Percentiles rank a stretch among this genome's conserved stretches.
These are phyloP conservation scores for Porites cylindrica DNA, from an alignment of 92 coral and sea anemone species.

Conservation along the genomic window DNA sequence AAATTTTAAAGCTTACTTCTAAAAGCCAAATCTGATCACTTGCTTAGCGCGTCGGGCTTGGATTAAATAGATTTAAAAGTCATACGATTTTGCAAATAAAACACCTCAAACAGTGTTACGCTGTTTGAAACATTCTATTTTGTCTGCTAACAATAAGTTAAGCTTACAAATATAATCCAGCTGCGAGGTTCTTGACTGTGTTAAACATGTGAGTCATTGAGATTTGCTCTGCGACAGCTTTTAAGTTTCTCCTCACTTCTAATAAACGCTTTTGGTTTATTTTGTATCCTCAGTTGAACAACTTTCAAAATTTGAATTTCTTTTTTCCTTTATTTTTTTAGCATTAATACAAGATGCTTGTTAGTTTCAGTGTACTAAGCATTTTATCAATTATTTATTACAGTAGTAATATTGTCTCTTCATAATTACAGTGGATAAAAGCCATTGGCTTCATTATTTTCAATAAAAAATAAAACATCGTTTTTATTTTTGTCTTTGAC, in stretches of 20 bases:
- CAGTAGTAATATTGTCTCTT: too few species aligned
- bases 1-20: too few species aligned
- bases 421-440: too few species aligned
- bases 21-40: background rate
- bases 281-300: background rate
- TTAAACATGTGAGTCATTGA: background rate
- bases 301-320: too few species aligned
- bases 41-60: background rate
- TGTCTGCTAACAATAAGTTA: background rate
- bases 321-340: background rate
- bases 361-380: background rate
- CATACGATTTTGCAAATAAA: background rate
- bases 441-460: too few species aligned
- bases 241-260: too few species aligned
- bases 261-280: background rate
- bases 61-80: background rate
- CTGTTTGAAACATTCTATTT: background rate
- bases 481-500: too few species aligned
- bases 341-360: background rate
- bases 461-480: too few species aligned
- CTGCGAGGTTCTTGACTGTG: background rate
- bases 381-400: conserved; percentile 8
- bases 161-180: background rate
- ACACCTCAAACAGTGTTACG: background rate
- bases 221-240: background rate